Evolutionary conservation across 2,888 invertebrate species (phyloP).

Genomic region (Argynnis bischoffii): DNA sequence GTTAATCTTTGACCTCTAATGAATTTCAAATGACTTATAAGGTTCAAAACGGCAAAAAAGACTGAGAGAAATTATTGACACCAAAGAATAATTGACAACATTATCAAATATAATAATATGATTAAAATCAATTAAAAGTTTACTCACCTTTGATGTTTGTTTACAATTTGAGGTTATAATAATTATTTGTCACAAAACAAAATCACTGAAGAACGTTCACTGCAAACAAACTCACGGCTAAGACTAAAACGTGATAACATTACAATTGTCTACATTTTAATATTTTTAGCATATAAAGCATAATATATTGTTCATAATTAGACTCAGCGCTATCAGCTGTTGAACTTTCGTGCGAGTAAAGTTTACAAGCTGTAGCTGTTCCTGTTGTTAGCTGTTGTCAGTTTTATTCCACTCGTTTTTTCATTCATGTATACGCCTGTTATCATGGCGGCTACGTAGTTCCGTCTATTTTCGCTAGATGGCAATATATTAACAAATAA

Average conservation of each 20-base stretch:
- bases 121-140: slow-evolving; percentile 4
- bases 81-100: too few species aligned
- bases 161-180: slow-evolving; percentile 47
- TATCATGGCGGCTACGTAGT: slow-evolving; percentile 30
- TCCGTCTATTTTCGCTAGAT: slow-evolving; percentile 36
- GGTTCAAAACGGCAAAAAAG: too few species aligned
- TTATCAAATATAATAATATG: neutral
- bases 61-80: too few species aligned
- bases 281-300: slow-evolving; percentile 39
- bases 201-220: slow-evolving; percentile 33
- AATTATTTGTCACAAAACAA: slow-evolving; percentile 22
- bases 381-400: slow-evolving; percentile 22
- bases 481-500: slow-evolving; percentile 31
- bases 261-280: slow-evolving; percentile 39
- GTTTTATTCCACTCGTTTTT: slow-evolving; percentile 34
- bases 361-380: neutral
- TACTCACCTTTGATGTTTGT: slow-evolving; percentile 39
- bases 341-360: slow-evolving; percentile 43
- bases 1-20: too few species aligned
- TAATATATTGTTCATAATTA: slow-evolving; percentile 39
- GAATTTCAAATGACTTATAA: too few species aligned
- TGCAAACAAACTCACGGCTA: slow-evolving; percentile 25
- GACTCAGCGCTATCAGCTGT: slow-evolving; percentile 47
- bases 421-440: slow-evolving; percentile 31
- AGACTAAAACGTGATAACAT: slow-evolving; percentile 38